Evolutionary conservation across 1,140 invertebrate genomes (phyloP), one percentile per base, ranked within the genome.

Genomic region (Chironomus tepperi): DNA sequence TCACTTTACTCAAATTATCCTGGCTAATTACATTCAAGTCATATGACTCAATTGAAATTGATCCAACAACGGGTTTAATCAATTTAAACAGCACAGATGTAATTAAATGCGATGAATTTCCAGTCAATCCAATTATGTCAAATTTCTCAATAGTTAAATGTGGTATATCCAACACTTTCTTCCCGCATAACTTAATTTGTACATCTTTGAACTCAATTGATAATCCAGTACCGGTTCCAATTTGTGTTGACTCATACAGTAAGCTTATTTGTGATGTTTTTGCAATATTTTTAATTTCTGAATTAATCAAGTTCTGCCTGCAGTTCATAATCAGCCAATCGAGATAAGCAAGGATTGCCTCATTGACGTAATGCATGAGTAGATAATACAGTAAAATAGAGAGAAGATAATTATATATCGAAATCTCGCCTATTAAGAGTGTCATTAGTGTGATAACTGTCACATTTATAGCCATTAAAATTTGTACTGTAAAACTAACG

Each of bases 91-190:
- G 10, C 5, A 74, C 21, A 3, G 74, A 10, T 10, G 24, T 67
- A n/a, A 74, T 74, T 7, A 64, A 21, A 65, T 74, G 34, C 42
- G 19, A 65, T 42, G 21, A 12, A 74, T 21, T 43, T 15, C 64
- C 64, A 7, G 74, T 74, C n/a, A 74, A 12, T 24, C 74, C 74
- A n/a, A 74, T 47, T 16, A 74, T 21, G 42, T 64, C 74, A n/a
- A 65, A 47, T 43, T 43, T 73, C 34, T 43, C 43, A 8, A 43
- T 43, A 18, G 7, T 19, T 21, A 57, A 19, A 47, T 16, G n/a
- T n/a, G 43, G 42, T 18, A 74, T 24, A 16, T 24, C 15, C 7
- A 43, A 6, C 3, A 43, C 47, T 16, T 43, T 74, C 21, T 74
- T 47, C 1, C 21, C 43, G 16, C 42, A 74, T 57, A 74, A 64